Evolutionary conservation across 2,797 vertebrate species (phyloP), one percentile per base, ranked within the genome.

Genomic region (Coranthus polyacanthus): DNA sequence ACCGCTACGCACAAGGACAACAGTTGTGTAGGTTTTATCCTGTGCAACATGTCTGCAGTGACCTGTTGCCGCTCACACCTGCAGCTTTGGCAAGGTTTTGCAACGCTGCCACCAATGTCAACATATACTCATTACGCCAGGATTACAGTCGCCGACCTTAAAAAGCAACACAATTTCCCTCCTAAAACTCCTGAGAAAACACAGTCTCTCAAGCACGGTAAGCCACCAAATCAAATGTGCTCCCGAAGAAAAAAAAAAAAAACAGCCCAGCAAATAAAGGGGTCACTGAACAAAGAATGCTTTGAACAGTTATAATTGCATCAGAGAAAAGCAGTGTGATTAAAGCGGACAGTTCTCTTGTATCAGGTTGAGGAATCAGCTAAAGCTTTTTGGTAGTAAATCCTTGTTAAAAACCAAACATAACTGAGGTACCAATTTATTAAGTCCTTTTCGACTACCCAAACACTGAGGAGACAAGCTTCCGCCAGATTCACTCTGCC

Each of bases 281-380:
- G 88, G 88, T 86, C 81, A 82, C 61, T 84, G 90, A 93, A 92
- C 90, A 93, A 94, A 93, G 92, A 94, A 94, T 92, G 91, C 90
- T 93, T 94, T 94, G 88, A 93, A 93, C 89, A 84, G 70, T 84
- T 79, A 37, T 76, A 88, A 84, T 91, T 91, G 85, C 90, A 89
- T 92, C 91, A 92, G 87, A 78, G 68, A 79, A 81, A 78, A 78
- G 76, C 41, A 18, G 61, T 82, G 72, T 89, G 85, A 90, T 87
- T 81, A 72, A 72, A 74, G 56, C 70, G 81, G 85, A 87, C 81
- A 86, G 65, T 72, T 89, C 57, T 61, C 78, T 85, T 82, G 79
- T 78, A 85, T 86, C 87, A 84, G 84, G 77, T 88, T 87, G 71
- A 78, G 79, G 64, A 77, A 52, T 79, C 11, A 16, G 36, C 32